Conservation (phyloP, 2,113 vertebrate genomes). For the Triplophysa tibetana region DNA sequence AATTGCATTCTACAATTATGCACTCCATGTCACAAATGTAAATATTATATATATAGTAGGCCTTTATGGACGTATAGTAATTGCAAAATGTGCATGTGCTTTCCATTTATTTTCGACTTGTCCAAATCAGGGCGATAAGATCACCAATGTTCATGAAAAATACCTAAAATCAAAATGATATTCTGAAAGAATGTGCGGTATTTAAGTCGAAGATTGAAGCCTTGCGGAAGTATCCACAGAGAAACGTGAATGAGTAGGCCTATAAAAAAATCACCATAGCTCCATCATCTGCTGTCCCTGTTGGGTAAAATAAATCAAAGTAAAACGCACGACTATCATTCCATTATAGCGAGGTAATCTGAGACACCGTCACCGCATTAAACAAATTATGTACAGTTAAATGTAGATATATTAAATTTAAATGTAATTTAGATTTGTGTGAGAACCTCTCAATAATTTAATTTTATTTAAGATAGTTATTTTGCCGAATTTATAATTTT, state of each 20-base stretch:
- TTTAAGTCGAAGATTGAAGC: not conserved
- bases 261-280: conserved; percentile 64
- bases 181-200: not conserved
- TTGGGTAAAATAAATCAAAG: conserved; percentile 85
- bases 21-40: not conserved
- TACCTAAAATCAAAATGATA: not conserved
- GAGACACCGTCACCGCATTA: conserved; percentile 85
- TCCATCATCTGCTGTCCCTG: conserved; percentile 75
- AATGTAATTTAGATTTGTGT: conserved; percentile 88
- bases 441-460: conserved; percentile 83
- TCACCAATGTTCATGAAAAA: not conserved
- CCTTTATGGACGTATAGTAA: not conserved
- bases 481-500: conserved; percentile 88
- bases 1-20: not conserved
- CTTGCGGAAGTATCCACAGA: not conserved
- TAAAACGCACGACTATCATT: conserved; percentile 85
- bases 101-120: no score
- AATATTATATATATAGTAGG: not conserved
- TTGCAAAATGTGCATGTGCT: not conserved
- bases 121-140: not conserved
- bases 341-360: conserved; percentile 81
- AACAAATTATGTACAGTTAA: conserved; percentile 82
- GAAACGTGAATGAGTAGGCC: conserved; percentile 26
- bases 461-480: conserved; percentile 84
- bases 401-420: conserved; percentile 84